These are phyloP conservation scores for Fabriciana adippe DNA, from an alignment of 2,888 invertebrate species.

Conservation along the genomic window DNA sequence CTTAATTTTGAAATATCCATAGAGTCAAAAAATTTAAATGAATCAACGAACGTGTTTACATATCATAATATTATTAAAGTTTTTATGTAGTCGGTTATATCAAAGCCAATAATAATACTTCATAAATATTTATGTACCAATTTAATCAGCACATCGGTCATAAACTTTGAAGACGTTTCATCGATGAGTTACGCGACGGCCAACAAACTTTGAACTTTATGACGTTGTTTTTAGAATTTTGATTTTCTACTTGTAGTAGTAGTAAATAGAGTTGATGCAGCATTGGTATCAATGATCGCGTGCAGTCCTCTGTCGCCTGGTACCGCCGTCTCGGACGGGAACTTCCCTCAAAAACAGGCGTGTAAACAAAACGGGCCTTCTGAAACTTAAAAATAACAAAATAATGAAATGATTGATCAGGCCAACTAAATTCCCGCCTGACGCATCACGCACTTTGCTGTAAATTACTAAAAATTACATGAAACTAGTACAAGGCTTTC, in stretches of 20 bases:
- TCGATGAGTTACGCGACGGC: conserved; percentile 35
- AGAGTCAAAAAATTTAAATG: too few relatives aligned
- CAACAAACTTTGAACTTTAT: conserved; percentile 59
- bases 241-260: conserved; percentile 54
- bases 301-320: conserved; percentile 78
- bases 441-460: conserved; percentile 37
- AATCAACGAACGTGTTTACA: neutral
- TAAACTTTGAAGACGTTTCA: conserved; percentile 19
- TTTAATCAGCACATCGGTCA: conserved; percentile 29
- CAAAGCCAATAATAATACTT: conserved; percentile 13
- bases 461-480: conserved; percentile 48
- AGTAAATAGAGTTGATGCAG: conserved; percentile 62
- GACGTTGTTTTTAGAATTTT: conserved; percentile 50
- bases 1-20: too few relatives aligned
- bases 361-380: conserved; percentile 62
- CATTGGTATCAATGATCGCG: conserved; percentile 64
- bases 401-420: conserved; percentile 39
- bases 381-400: conserved; percentile 38
- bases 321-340: conserved; percentile 73
- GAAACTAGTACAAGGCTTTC: conserved; percentile 55
- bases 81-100: conserved; percentile 10
- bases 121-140: conserved; percentile 23
- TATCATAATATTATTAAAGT: conserved; percentile 2
- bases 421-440: conserved; percentile 45
- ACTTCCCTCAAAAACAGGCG: conserved; percentile 67